phyloP scores from a whole-genome alignment of 2,888 invertebrate species.

The Drosophila anceps region DNA sequence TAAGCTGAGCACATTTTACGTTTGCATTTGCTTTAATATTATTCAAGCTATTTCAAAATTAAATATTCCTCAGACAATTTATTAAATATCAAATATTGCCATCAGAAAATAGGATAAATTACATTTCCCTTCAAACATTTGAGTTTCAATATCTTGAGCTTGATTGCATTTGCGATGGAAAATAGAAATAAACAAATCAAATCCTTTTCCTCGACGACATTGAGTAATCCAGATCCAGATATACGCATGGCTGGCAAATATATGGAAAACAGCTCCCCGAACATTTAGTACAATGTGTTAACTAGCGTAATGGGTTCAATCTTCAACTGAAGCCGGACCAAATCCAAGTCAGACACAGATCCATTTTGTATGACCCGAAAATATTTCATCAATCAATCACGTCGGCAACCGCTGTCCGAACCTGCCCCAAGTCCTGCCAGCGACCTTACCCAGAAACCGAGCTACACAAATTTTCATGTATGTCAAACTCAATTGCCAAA shows the following conservation, averaged over 20 bases:
- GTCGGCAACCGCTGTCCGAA: conserved; percentile 8
- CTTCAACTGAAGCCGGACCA: neutral
- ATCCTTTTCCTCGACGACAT: neutral
- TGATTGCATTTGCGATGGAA: neutral
- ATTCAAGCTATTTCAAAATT: neutral
- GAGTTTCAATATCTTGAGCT: neutral
- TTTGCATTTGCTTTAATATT: neutral
- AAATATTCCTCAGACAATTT: neutral
- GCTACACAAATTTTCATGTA: conserved; percentile 38
- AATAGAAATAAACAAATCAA: neutral
- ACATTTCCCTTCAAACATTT: neutral
- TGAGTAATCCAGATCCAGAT: neutral
- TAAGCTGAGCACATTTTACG: neutral
- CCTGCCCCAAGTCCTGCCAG: neutral
- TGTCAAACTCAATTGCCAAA: conserved; percentile 67
- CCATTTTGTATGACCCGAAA: neutral
- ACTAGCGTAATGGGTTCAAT: conserved; percentile 15
- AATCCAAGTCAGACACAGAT: neutral
- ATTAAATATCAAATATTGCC: neutral
- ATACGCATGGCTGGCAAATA: neutral
- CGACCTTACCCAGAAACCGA: neutral
- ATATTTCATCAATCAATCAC: conserved; percentile 55
- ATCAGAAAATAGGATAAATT: neutral
- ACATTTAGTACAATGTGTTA: conserved; percentile 21
- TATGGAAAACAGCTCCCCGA: neutral